These are phyloP conservation scores for Actinemys pallida DNA, from an alignment of 2,113 vertebrate species.

Conservation along the genomic window DNA sequence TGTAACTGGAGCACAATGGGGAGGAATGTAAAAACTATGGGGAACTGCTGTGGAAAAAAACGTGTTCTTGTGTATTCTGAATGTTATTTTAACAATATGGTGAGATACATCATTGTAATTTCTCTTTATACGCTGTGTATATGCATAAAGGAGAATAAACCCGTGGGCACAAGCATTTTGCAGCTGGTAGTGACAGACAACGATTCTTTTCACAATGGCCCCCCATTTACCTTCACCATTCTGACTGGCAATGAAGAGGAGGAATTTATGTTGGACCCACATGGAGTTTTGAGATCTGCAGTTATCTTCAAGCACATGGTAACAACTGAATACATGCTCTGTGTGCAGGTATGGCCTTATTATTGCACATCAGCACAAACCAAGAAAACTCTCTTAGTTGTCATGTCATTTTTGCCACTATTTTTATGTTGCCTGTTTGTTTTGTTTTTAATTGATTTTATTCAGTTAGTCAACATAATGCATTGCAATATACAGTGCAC, in stretches of 20 bases:
- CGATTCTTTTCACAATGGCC: slow-evolving; percentile 95
- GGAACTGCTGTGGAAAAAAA: not conserved
- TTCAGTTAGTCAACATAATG: slow-evolving; percentile 17
- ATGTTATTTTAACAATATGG: slow-evolving; percentile 2
- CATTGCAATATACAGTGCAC: slow-evolving; percentile 28
- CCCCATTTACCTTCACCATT: slow-evolving; percentile 93
- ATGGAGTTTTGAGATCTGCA: slow-evolving; percentile 89
- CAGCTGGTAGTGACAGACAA: slow-evolving; percentile 94
- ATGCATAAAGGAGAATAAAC: slow-evolving; percentile 93
- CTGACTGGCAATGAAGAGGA: slow-evolving; percentile 92
- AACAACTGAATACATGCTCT: slow-evolving; percentile 87
- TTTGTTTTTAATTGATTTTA: slow-evolving; percentile 1
- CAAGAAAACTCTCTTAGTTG: not conserved
- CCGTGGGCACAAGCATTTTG: slow-evolving; percentile 93
- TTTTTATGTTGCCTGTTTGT: not conserved
- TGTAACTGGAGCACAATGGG: fast-evolving
- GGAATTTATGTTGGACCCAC: slow-evolving; percentile 89
- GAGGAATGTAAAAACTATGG: fast-evolving
- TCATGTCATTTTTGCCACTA: not conserved
- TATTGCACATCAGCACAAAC: not conserved
- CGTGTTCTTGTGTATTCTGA: not conserved
- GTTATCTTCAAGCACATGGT: slow-evolving; percentile 89
- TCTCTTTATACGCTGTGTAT: slow-evolving; percentile 59
- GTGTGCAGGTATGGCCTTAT: slow-evolving; percentile 86
- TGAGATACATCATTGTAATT: slow-evolving; percentile 60